phyloP scores from a whole-genome alignment of 2,797 vertebrate species.

The Anabas testudineus region DNA sequence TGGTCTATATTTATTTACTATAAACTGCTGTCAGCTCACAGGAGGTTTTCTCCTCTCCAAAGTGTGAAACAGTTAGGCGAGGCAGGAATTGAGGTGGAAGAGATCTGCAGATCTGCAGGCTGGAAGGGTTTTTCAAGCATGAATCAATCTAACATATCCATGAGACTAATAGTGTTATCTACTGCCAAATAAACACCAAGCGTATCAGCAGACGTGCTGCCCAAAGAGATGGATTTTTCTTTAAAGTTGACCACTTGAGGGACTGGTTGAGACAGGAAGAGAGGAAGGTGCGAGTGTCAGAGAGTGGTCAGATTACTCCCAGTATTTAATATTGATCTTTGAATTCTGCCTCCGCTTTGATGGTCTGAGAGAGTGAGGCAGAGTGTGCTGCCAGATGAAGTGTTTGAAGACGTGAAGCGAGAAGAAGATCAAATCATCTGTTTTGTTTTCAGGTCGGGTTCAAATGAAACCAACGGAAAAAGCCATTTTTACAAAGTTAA shows the following conservation, averaged over 20 bases:
- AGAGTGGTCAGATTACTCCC: constrained; percentile 11
- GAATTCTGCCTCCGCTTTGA: constrained; percentile 23
- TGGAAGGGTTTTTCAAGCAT: not conserved
- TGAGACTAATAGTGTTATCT: constrained; percentile 35
- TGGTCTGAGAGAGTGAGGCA: constrained; percentile 16
- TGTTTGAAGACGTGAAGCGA: not conserved
- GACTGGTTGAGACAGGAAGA: constrained; percentile 25
- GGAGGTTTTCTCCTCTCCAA: not conserved
- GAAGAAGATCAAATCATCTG: not conserved
- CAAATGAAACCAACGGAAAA: constrained; percentile 7
- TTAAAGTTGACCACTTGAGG: constrained; percentile 40
- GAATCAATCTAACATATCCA: constrained; percentile 26
- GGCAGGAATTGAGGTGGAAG: not conserved
- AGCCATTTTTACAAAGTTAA: constrained; percentile 26
- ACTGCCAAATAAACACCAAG: constrained; percentile 20
- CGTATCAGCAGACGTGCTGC: not conserved
- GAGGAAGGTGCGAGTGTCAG: constrained; percentile 16
- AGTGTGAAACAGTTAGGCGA: constrained; percentile 52
- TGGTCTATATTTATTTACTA: too few species aligned
- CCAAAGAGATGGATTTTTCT: constrained; percentile 46
- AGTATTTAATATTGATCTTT: constrained; percentile 55
- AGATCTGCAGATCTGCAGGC: constrained; percentile 15
- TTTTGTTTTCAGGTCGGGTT: constrained; percentile 24
- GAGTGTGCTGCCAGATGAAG: not conserved
- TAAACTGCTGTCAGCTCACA: not conserved